phyloP scores from a whole-genome alignment of 2,797 vertebrate genomes.

The Phataginus tricuspis region DNA sequence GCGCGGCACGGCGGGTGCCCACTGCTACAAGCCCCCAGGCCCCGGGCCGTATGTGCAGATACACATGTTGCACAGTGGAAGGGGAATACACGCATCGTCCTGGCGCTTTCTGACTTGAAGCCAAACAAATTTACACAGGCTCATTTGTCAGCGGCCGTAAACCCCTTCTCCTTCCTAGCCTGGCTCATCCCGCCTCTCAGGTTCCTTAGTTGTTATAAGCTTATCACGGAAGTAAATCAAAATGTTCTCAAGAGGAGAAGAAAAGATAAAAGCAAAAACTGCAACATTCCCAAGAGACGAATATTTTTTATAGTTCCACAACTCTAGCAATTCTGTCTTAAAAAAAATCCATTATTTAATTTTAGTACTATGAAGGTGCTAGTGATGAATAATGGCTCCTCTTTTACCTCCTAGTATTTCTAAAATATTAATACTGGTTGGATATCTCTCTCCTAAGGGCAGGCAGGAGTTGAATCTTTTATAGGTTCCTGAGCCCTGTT shows the following conservation, averaged over 20 bases:
- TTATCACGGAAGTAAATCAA: conserved; percentile 85
- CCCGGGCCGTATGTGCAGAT: neutral
- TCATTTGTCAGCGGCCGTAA: conserved; percentile 70
- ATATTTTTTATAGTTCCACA: conserved; percentile 74
- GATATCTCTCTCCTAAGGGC: conserved; percentile 72
- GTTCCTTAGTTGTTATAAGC: conserved; percentile 75
- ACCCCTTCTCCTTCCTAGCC: conserved; percentile 58
- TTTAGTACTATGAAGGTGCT: conserved; percentile 61
- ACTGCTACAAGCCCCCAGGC: neutral
- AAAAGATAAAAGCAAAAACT: conserved; percentile 79
- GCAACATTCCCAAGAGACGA: conserved; percentile 65
- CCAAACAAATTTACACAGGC: conserved; percentile 34
- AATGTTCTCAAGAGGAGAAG: conserved; percentile 80
- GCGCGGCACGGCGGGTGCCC: accelerated
- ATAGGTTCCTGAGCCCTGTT: conserved; percentile 39
- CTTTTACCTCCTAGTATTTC: conserved; percentile 59
- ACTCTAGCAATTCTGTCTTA: conserved; percentile 66
- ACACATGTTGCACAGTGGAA: neutral
- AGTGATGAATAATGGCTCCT: conserved; percentile 60
- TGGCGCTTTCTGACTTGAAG: conserved; percentile 59
- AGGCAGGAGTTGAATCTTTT: conserved; percentile 71
- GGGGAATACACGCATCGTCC: neutral
- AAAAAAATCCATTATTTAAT: conserved; percentile 80
- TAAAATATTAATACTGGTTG: conserved; percentile 72
- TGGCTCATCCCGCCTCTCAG: conserved; percentile 70